A percentile compares a stretch with the other conserved stretches of the same genome.
Conservation (phyloP, 2,888 invertebrate species). For the Polymixis lichenea region DNA sequence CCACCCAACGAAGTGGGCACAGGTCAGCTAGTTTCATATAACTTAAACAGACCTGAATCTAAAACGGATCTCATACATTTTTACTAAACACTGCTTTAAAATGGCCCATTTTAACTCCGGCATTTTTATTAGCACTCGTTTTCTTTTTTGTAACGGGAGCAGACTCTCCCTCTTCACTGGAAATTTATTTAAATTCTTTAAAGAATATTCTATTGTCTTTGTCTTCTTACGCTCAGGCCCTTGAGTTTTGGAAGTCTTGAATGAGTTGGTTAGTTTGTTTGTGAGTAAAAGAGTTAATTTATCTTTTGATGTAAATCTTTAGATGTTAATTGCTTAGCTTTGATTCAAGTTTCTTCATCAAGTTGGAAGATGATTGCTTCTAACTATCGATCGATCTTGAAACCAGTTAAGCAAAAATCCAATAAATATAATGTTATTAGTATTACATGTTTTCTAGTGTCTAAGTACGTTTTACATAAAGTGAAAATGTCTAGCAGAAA, state of each 20-base stretch:
- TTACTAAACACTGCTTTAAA: constrained; percentile 83
- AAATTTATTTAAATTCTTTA: constrained; percentile 89
- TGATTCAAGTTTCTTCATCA: not conserved
- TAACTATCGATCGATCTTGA: not conserved
- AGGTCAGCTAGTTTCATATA: not conserved
- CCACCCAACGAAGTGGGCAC: no score
- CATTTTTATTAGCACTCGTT: constrained; percentile 86
- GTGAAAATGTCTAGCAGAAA: constrained; percentile 8
- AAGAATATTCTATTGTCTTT: constrained; percentile 82
- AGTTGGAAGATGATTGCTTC: not conserved
- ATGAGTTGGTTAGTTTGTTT: constrained; percentile 79
- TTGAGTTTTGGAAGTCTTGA: constrained; percentile 79
- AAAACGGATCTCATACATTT: constrained; percentile 69
- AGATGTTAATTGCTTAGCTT: not conserved
- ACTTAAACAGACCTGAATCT: constrained; percentile 66
- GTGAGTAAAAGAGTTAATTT: constrained; percentile 40
- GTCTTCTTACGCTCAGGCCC: constrained; percentile 70
- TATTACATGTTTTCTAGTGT: not conserved
- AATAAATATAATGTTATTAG: not conserved
- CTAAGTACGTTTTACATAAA: not conserved
- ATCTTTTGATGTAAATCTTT: constrained; percentile 12
- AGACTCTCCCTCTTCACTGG: constrained; percentile 77
- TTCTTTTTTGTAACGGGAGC: constrained; percentile 86
- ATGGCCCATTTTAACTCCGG: constrained; percentile 79
- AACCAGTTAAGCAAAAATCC: not conserved